These are phyloP conservation scores for Drosophila rhopaloa DNA, from an alignment of 1,140 invertebrate species.

Conservation along the genomic window DNA sequence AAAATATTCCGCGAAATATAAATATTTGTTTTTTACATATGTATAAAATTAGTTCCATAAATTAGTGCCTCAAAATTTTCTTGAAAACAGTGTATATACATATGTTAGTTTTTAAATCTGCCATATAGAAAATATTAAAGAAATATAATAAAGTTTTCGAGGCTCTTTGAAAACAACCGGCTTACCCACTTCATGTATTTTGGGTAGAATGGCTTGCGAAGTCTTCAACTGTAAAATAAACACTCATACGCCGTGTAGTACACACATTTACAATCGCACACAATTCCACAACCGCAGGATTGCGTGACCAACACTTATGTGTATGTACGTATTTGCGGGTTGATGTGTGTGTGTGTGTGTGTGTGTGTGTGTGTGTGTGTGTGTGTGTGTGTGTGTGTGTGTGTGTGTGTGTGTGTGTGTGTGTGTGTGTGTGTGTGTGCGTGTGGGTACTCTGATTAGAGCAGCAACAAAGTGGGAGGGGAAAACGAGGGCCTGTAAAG, in stretches of 20 bases:
- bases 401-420: constrained; percentile 7
- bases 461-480: background rate
- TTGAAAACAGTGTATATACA: too few species aligned
- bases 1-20: too few species aligned
- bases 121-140: too few species aligned
- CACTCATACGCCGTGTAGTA: constrained; percentile 30
- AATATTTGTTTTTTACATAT: too few species aligned
- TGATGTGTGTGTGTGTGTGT: background rate
- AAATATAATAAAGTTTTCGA: too few species aligned
- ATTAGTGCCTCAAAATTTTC: too few species aligned
- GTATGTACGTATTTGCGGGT: constrained; percentile 28
- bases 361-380: constrained; percentile 16
- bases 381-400: constrained; percentile 10
- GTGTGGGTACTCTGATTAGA: constrained; percentile 26
- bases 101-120: too few species aligned
- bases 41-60: too few species aligned
- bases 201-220: background rate
- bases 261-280: constrained; percentile 1
- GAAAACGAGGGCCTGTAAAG: background rate
- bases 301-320: constrained; percentile 68
- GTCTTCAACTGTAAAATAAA: constrained; percentile 1
- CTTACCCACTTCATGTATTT: too few species aligned
- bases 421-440: constrained; percentile 10
- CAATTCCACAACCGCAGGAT: constrained; percentile 50
- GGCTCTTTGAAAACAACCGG: too few species aligned